phyloP scores from a whole-genome alignment of 2,888 invertebrate species.

The Oscheius onirici region DNA sequence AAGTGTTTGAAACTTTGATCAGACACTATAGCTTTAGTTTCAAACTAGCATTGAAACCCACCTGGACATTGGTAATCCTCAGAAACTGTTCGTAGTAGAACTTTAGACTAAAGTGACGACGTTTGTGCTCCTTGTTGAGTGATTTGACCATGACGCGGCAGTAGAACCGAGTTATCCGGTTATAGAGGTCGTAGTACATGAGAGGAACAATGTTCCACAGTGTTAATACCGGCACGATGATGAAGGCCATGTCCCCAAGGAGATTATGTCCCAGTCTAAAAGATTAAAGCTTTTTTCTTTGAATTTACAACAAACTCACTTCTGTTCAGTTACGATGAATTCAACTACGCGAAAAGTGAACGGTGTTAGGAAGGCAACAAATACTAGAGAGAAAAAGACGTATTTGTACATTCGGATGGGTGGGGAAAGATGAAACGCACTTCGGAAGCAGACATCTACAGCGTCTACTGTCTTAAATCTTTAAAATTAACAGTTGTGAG shows the following conservation, averaged over 20 bases:
- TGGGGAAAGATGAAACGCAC: constrained; percentile 63
- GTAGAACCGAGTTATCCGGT: constrained; percentile 53
- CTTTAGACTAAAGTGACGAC: constrained; percentile 61
- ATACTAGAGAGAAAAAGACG: constrained; percentile 48
- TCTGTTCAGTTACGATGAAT: constrained; percentile 46
- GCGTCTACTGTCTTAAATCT: constrained; percentile 50
- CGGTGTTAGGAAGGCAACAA: constrained; percentile 49
- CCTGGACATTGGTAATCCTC: constrained; percentile 63
- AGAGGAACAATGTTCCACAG: constrained; percentile 67
- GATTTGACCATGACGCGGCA: constrained; percentile 59
- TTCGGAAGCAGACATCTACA: constrained; percentile 62
- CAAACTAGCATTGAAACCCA: constrained; percentile 5
- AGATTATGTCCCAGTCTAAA: constrained; percentile 34
- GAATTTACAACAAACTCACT: constrained; percentile 9
- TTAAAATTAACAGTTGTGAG: not conserved
- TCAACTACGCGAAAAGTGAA: constrained; percentile 53
- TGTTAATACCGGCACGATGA: constrained; percentile 63
- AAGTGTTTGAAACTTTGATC: not conserved
- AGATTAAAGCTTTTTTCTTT: too few relatives aligned
- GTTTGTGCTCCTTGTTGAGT: constrained; percentile 60
- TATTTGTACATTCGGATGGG: constrained; percentile 51
- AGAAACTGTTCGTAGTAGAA: constrained; percentile 70
- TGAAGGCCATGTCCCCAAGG: constrained; percentile 46
- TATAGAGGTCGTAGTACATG: constrained; percentile 65
- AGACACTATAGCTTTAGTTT: too few relatives aligned